Percentiles rank a stretch among this genome's conserved stretches.
phyloP scores from a whole-genome alignment of 2,113 vertebrate genomes.

The Grus americana region DNA sequence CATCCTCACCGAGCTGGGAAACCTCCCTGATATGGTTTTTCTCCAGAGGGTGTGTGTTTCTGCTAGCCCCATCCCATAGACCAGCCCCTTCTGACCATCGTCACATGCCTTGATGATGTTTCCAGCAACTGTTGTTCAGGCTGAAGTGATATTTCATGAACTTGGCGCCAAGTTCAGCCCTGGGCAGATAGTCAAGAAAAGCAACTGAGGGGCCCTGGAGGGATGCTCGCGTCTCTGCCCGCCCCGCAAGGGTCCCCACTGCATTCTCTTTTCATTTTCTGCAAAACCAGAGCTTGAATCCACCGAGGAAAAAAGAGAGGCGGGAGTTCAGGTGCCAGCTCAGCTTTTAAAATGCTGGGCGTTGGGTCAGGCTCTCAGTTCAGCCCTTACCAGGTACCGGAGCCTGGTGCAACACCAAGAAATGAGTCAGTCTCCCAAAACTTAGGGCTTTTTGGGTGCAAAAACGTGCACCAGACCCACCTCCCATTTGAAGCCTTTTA shows the following conservation, averaged over 20 bases:
- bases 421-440: neutral
- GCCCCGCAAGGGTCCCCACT: accelerated
- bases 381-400: neutral
- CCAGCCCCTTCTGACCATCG: neutral
- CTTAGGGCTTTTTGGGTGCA: neutral
- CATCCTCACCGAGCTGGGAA: neutral
- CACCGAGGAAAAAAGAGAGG: neutral
- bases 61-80: neutral
- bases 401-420: neutral
- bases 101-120: conserved; percentile 32
- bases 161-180: neutral
- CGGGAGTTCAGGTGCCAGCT: accelerated
- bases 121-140: conserved; percentile 41
- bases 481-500: neutral
- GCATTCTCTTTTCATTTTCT: neutral
- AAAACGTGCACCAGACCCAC: neutral
- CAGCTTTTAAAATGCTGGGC: neutral
- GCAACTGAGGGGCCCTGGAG: conserved; percentile 6
- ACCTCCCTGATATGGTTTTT: neutral
- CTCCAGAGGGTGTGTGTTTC: accelerated
- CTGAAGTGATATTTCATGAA: conserved; percentile 39
- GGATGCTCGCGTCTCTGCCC: neutral
- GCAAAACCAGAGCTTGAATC: neutral
- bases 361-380: neutral
- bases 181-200: conserved; percentile 37